Base-by-base conservation (phyloP, 2,888 invertebrate species). In the Hypolimnas misippus region DNA sequence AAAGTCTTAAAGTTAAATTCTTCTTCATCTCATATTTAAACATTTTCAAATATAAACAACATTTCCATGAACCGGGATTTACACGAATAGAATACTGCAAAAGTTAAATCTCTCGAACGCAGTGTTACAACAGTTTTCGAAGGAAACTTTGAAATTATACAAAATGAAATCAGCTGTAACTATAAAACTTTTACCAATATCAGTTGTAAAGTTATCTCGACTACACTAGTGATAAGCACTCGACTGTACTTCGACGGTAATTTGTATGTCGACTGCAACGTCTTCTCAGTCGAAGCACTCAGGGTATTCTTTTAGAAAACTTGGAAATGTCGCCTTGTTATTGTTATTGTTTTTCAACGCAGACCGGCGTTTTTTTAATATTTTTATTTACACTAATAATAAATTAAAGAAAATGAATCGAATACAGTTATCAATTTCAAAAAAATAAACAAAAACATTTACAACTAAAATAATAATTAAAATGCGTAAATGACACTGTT, bases 201-300 rank as follows among this genome's bases (percentile, higher is more conserved):
- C 49, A 29, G 40, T 65, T 40, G 49, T 46, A 46, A 63, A 58
- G 55, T 62, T 55, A 62, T 62, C 55, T 58, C 51, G 50, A 51
- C 33, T 57, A 49, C 50, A 55, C 29, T 54, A 57, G 61, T 64
- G 63, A 63, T 64, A 60, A 60, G 54, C 57, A 50, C 57, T 62
- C 35, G 57, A 62, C 25, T 2, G 25, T 25, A 3, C 25, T 25
- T 5, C 25, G 5, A 5, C 25, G 5, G 73, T 76, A 77, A 79
- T 81, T 79, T 78, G 74, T 76, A 78, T 78, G 75, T 76, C 69
- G 69, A 73, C 73, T 72, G 70, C 72, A 74, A 72, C 73, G 68
- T 72, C 72, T 73, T 33, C 52, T 52, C 19, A 35, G 17, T 35
- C 33, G 19, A 42, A 73, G 69, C 61, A 70, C 70, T 60, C 60